Base-by-base conservation (phyloP, 2,888 invertebrate genomes). In the Cephus spinipes region DNA sequence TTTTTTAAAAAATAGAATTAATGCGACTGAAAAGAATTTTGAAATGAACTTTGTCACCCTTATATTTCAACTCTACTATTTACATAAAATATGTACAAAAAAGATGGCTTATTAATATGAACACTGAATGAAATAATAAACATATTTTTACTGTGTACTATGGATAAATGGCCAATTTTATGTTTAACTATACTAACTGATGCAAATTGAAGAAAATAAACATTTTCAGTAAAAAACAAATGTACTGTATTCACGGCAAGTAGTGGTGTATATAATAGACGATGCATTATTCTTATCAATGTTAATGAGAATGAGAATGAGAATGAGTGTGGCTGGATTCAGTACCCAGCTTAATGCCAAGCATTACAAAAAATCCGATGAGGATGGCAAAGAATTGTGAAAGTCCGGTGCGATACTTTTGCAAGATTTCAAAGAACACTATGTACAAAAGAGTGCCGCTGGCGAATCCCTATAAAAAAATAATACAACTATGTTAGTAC, bases 351-450 rank as follows among this genome's bases (percentile, higher is more conserved):
- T 95, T 94, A 55, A 95, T 89, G 82, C 94, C 95, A 83, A 96
- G 95, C 96, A 96, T 96, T 12, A 96, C 83, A 35, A 93, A 88
- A 90, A 96, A 96, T 78, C 96, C 96, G 34, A 94, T 80, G 11
- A 96, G 85, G 40, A 96, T 94, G 1, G 96, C 93, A 0, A 94
- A 78, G 89, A 94, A 96, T 82, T 96, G 95, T 34, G 93, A 87
- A 33, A 96, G 91, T 11, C 96, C 96, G 75, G 81, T 91, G 36
- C 92, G 90, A 75, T 93, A 92, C 69, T 92, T 92, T 73, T 95
- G 95, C 86, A 98, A 94, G 77, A 98, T 96, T 92, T 99, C 98
- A 91, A 98, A 98, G 93, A 98, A 98, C n/a, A 98, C 97, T 30
- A 99, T 97, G 92, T 98, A 99, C 6, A 99, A 92, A 73, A 99